Conservation (phyloP, 2,888 invertebrate species). For the Epiblema foenella region DNA sequence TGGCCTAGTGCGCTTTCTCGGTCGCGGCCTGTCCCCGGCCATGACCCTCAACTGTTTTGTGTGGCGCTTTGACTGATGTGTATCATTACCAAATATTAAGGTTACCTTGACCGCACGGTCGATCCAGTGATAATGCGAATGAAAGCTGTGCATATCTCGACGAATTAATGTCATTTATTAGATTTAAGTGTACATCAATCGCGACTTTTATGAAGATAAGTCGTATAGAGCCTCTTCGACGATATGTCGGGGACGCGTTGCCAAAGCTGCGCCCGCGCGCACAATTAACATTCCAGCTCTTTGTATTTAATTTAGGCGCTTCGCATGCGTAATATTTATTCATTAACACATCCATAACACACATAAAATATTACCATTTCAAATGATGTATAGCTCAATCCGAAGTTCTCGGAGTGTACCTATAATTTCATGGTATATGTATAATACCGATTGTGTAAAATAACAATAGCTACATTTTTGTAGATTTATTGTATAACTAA, state of each 20-base stretch:
- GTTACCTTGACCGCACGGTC: conserved; percentile 80
- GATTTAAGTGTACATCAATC: conserved; percentile 50
- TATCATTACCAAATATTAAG: conserved; percentile 82
- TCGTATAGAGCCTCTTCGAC: conserved; percentile 62
- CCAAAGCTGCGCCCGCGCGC: conserved; percentile 65
- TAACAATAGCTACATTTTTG: conserved; percentile 35
- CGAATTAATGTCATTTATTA: conserved; percentile 49
- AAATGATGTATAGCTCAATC: conserved; percentile 37
- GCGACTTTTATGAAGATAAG: conserved; percentile 63
- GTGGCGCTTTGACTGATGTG: conserved; percentile 71
- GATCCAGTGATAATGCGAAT: conserved; percentile 77
- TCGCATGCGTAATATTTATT: conserved; percentile 45
- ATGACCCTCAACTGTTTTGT: conserved; percentile 61
- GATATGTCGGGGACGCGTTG: conserved; percentile 78
- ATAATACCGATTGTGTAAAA: conserved; percentile 38
- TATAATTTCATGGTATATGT: conserved; percentile 28
- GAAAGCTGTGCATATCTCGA: conserved; percentile 73
- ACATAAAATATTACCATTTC: conserved; percentile 26
- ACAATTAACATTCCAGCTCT: conserved; percentile 76
- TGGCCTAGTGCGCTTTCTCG: conserved; percentile 66
- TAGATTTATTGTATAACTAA: conserved; percentile 59
- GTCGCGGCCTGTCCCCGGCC: conserved; percentile 51
- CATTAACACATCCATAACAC: conserved; percentile 44
- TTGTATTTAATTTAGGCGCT: conserved; percentile 54
- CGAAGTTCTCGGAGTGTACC: conserved; percentile 38